phyloP scores from a whole-genome alignment of 1,140 invertebrate genomes.

The Hycleus cichorii region DNA sequence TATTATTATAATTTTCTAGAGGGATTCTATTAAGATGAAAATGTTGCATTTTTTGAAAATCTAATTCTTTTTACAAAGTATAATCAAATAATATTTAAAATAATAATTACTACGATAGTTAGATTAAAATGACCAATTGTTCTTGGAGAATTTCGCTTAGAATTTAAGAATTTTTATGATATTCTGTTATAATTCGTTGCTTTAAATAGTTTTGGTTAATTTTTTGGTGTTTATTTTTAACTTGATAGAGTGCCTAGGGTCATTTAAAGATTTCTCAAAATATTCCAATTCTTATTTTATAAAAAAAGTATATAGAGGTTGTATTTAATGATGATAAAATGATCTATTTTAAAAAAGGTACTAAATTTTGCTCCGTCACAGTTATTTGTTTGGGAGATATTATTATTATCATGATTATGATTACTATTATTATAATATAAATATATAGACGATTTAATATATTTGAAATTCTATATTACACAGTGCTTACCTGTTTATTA shows the following conservation, averaged over 20 bases:
- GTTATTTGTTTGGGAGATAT: slow-evolving; percentile 27
- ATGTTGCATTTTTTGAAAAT: neutral
- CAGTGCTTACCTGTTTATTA: slow-evolving; percentile 15
- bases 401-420: slow-evolving; percentile 29
- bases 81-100: slow-evolving; percentile 6
- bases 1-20: neutral
- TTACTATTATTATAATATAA: slow-evolving; percentile 35
- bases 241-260: no score
- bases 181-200: no score
- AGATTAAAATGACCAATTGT: no score
- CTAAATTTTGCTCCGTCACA: slow-evolving; percentile 25
- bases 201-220: no score
- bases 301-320: no score
- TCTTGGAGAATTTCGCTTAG: no score
- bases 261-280: no score
- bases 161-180: no score
- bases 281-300: no score
- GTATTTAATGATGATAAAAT: neutral
- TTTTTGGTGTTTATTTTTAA: no score
- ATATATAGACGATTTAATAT: slow-evolving; percentile 6
- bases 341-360: slow-evolving; percentile 15
- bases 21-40: neutral
- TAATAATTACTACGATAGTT: slow-evolving; percentile 4
- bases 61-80: neutral
- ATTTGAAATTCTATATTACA: no score